A percentile compares a stretch with the other conserved stretches of the same genome.
phyloP scores from a whole-genome alignment of 2,797 vertebrate genomes.

The Sebastes baramenuke region DNA sequence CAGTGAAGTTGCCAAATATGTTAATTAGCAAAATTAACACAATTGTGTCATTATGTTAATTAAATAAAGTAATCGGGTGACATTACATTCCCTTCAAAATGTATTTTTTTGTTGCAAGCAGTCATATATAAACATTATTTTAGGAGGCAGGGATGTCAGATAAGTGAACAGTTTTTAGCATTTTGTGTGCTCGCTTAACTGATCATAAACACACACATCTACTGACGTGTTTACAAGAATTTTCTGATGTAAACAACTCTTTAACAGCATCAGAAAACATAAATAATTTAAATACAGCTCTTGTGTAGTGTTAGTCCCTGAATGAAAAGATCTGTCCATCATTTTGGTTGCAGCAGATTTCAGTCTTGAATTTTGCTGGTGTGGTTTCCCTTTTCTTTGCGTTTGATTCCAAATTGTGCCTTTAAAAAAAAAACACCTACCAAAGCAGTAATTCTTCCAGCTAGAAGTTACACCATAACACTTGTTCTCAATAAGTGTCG shows the following conservation, averaged over 20 bases:
- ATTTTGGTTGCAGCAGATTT: neutral
- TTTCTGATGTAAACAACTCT: conserved; percentile 4
- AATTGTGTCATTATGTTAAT: neutral
- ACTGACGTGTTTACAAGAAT: neutral
- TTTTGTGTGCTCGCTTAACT: neutral
- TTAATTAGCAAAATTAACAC: neutral
- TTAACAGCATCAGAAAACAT: neutral
- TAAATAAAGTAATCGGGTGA: neutral
- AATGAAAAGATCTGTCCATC: conserved; percentile 18
- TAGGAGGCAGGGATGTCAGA: neutral
- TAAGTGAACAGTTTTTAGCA: neutral
- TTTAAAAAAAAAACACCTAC: neutral
- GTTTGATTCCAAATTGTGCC: neutral
- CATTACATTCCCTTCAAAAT: too few species aligned
- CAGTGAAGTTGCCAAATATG: neutral
- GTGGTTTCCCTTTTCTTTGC: neutral
- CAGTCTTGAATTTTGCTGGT: neutral
- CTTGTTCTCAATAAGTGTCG: neutral
- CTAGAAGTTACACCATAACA: neutral
- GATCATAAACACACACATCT: neutral
- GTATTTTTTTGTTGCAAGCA: neutral
- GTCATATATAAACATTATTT: neutral
- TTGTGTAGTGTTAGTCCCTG: neutral
- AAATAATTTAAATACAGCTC: neutral
- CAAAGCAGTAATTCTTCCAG: neutral